Evolutionary conservation across 2,113 vertebrate species (phyloP), one percentile per base, ranked within the genome.

Genomic region (Dasypus novemcinctus): DNA sequence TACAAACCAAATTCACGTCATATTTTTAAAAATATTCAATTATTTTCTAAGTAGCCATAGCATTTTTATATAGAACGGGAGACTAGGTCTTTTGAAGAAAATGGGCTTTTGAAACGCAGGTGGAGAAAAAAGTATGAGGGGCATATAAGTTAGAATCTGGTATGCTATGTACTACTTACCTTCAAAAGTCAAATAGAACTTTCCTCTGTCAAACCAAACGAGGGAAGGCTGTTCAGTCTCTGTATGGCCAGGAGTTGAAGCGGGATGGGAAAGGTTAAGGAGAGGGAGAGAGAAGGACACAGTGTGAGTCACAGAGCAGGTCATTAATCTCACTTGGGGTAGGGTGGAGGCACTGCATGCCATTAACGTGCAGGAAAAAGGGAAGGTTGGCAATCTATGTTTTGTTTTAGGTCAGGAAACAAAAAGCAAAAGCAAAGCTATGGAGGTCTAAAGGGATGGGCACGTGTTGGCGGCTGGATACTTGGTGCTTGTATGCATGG

Each of bases 131-230:
- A 96, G 97, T 94, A 95, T 12, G 93, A 95, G 76, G 97, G 97
- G 95, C 94, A 74, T 43, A 54, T 74, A 95, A 95, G 97, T 75
- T 76, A 97, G 84, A 97, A 98, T 98, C 98, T 96, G 97, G 98
- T 93, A 95, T 98, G 98, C 99, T 99, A 97, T 98, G 99, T 97
- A 98, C 98, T 98, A 99, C 99, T 99, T 99, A 99, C 99, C 99
- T 99, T 99, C 99, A 98, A 99, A 99, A 98, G 99, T 99, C 99
- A 99, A 99, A 99, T 99, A 99, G 99, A 99, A 99, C 99, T 99
- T 99, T 99, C 99, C 99, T 99, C 99, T 99, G 99, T 99, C 99
- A 99, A 99, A 99, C 99, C 99, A 99, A 98, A 99, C 99, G 99
- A 99, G 99, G 99, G 99, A 99, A 98, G 99, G 99, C 99, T 99